Base-by-base conservation (phyloP, 2,113 vertebrate species). In the Chaenogobius annularis region DNA sequence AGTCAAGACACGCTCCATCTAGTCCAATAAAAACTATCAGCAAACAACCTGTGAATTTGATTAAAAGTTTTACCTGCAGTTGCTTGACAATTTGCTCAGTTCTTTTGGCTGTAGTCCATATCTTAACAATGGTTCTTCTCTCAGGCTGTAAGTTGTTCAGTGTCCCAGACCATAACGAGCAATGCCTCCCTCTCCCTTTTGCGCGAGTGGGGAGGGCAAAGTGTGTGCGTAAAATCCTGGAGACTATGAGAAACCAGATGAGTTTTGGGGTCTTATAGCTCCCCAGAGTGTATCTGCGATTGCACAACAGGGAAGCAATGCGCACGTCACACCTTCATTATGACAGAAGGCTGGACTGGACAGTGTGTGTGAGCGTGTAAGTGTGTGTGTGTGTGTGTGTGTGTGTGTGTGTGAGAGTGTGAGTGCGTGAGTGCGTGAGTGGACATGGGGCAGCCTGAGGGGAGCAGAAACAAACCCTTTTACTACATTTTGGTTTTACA, bases 211-310 rank as follows among this genome's bases (percentile, higher is more conserved):
- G 55, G 67, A 65, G 59, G 54, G 72, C 44, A 46, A 10, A 66
- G 50, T 74, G 72, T 74, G 72, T 43, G n/a, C 35, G 11, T 20
- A 48, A 58, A 66, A 69, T 69, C 44, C 72, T 37, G 69, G 35
- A 86, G 80, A 70, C 74, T 86, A 59, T 59, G 82, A 78, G 83
- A 89, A 86, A 83, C 78, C 83, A 89, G 85, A 86, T 73, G 86
- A 80, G 69, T 44, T 77, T 73, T 62, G 77, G 50, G 76, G 70
- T 87, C 82, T 89, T 89, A 92, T 89, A 90, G 83, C 77, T 80
- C 88, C 81, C 62, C 26, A 26, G 72, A 84, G 86, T 58, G 67
- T 78, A 79, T 8, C 63, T 22, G 63, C 22, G 80, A 73, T 91
- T 92, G 73, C 89, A 76, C 87, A 91, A 91, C 66, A 63, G 72